phyloP scores from a whole-genome alignment of 2,797 vertebrate genomes.

The Cottoperca gobio region DNA sequence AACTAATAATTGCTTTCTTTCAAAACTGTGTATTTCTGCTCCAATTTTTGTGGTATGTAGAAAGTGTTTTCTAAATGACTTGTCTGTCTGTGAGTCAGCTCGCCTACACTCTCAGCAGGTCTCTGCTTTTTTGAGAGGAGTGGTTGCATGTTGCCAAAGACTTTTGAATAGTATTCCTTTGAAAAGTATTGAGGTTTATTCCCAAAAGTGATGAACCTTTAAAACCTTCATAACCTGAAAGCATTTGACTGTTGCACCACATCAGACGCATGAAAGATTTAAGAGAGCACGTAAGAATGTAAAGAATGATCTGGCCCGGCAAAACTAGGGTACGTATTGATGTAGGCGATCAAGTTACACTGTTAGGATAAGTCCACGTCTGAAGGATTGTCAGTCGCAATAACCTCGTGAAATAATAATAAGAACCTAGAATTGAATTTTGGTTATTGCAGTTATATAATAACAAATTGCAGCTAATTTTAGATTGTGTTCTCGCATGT shows the following conservation, averaged over 20 bases:
- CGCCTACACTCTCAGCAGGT: slow-evolving; percentile 33
- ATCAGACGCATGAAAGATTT: background rate
- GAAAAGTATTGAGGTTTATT: slow-evolving; percentile 12
- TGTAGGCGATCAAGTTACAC: background rate
- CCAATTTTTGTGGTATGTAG: background rate
- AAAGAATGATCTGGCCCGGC: background rate
- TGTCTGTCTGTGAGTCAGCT: slow-evolving; percentile 23
- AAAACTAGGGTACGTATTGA: background rate
- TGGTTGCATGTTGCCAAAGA: slow-evolving; percentile 14
- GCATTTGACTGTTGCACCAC: background rate
- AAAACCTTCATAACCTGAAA: background rate
- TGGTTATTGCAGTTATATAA: background rate
- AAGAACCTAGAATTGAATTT: background rate
- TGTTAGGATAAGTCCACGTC: background rate
- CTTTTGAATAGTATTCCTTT: slow-evolving; percentile 12
- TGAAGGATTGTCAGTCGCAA: background rate
- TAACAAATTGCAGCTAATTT: background rate
- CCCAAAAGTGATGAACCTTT: background rate
- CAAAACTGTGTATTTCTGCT: slow-evolving; percentile 3
- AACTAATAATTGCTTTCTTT: background rate
- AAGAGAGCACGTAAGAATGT: background rate
- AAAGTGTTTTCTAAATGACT: slow-evolving; percentile 10
- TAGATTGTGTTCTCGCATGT: background rate
- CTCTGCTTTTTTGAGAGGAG: slow-evolving; percentile 1
- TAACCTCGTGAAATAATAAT: background rate